Evolutionary conservation across 2,113 vertebrate genomes (phyloP), one percentile per base, ranked within the genome.

Genomic region (Channa maculata): DNA sequence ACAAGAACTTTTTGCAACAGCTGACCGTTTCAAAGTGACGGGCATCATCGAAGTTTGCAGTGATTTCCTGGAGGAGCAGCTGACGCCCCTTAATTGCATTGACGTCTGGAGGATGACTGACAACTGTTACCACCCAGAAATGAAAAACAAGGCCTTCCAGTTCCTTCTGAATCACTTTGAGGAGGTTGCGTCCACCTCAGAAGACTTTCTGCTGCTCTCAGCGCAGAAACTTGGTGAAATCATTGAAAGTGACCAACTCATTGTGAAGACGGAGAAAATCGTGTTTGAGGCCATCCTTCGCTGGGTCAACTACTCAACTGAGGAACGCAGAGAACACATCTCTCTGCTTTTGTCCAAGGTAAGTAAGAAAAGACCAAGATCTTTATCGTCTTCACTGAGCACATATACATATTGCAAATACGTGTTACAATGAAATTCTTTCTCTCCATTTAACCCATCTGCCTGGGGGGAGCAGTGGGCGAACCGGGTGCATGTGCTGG

Each of bases 161-260:
- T 96, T 91, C 79, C 95, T 98, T 66, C 71, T 94, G 46, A 87
- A 93, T n/a, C 90, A 96, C 89, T 97, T 97, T 0, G 57, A 88
- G 12, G 82, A 90, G 5, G 87, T 79, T 12, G 24, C 24, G 79
- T 71, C 53, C 92, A 93, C 24, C 24, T 24, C 24, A 0, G 87
- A 90, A 0, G 95, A 96, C 88, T 95, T 97, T 54, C 82, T 93
- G 9, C 91, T 95, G 65, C 94, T 97, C 44, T 89, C 95, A 0
- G 62, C 91, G 38, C 33, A 83, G 0, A 92, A 97, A 60, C 83
- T 97, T 2, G 62, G 65, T 48, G 77, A 89, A 7, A 89, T 97
- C 75, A 90, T 96, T 0, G 92, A 91, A 0, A 71, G 55, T 58
- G 87, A 91, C 0, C 57, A 88, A n/a, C 78, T 90, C 41, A 73